phyloP scores from a whole-genome alignment of 2,888 invertebrate species.

The Ceramica pisi region DNA sequence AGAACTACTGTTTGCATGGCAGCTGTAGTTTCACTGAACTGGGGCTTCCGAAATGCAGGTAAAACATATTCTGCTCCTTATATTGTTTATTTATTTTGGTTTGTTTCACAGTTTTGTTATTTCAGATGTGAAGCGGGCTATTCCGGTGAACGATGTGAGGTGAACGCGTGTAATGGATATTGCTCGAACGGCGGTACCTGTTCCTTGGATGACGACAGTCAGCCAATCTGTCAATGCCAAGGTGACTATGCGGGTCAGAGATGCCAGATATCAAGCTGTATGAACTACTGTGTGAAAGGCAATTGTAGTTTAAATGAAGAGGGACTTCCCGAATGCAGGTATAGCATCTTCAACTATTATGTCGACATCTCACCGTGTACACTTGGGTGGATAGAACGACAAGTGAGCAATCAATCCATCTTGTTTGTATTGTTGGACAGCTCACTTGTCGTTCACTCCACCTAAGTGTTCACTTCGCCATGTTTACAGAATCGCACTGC shows the following conservation, averaged over 20 bases:
- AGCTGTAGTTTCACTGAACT: not conserved
- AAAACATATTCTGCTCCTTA: not conserved
- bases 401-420: too few relatives aligned
- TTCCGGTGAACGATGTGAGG: conserved; percentile 2
- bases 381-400: not conserved
- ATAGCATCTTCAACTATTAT: not conserved
- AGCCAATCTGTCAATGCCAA: too few relatives aligned
- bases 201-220: too few relatives aligned
- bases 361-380: not conserved
- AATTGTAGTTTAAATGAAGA: not conserved
- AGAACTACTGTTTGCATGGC: not conserved
- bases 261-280: too few relatives aligned
- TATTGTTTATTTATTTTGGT: not conserved
- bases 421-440: too few relatives aligned
- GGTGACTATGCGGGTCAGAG: too few relatives aligned
- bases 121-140: not conserved
- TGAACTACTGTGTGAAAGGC: not conserved
- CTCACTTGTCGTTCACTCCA: too few relatives aligned
- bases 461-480: too few relatives aligned
- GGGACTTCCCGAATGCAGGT: not conserved
- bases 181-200: too few relatives aligned
- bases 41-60: not conserved
- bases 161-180: not conserved
- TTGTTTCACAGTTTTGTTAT: not conserved
- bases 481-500: too few relatives aligned